Evolutionary conservation across 2,113 vertebrate species (phyloP), one percentile per base, ranked within the genome.

Genomic region (Neogale vison): DNA sequence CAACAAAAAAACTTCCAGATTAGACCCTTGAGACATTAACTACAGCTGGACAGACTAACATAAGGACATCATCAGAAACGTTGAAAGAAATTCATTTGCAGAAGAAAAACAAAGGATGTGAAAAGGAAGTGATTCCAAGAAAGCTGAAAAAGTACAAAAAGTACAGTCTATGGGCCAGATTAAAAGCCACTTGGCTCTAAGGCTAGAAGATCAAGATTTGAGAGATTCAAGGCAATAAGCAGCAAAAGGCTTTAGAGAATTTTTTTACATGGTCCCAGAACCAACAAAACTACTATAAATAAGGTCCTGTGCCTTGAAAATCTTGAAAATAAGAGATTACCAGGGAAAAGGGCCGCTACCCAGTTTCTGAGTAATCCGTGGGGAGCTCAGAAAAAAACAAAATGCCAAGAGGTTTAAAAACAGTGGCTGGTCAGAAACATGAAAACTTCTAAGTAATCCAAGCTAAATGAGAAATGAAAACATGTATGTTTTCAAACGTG

Each of bases 301-400:
- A 98, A 99, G 31, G 98, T 99, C 98, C 99, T 99, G 65, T 99
- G 99, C 6, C 96, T 99, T 69, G 97, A n/a, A n/a, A n/a, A n/a
- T n/a, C n/a, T n/a, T n/a, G n/a, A 98, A 81, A 99, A 99, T 80
- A 99, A 99, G 98, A 99, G 92, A 50, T 98, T 91, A 8, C 52
- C 9, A 0, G 97, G 98, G 26, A 99, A 99, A 98, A 98, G 98
- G 71, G 99, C 99, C 1, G 99, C 99, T 0, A 98, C 99, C 94
- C 98, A 99, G 95, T 99, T 99, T 98, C 98, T 99, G 36, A 99
- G 99, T 96, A 98, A 98, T 50, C 95, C 98, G 42, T 99, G 99
- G 99, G 99, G 99, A 21, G 81, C 95, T n/a, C 97, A 99, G 50
- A 90, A 98, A 93, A 99, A 99, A 96, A 34, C 96, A 98, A 90